A percentile compares a stretch with the other conserved stretches of the same genome.
Evolutionary conservation across 2,888 invertebrate species (phyloP).

Genomic region (Sphecodes monilicornis): DNA sequence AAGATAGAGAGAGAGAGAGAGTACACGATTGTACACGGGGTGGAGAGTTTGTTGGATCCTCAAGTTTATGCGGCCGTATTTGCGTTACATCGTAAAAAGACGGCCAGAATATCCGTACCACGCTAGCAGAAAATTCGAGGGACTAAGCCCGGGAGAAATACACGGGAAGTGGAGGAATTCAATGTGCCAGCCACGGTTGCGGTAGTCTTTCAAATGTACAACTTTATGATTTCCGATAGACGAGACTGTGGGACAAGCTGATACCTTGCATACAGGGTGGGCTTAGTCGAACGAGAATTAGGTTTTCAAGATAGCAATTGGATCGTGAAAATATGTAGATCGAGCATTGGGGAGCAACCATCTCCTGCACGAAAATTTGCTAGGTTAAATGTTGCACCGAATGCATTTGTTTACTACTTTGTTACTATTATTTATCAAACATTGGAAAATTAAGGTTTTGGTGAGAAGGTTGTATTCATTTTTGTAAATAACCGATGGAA

Average conservation of each 20-base stretch:
- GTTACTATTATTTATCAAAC: too few relatives aligned
- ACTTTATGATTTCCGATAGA: conserved; percentile 38
- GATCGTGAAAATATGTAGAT: too few relatives aligned
- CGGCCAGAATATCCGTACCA: conserved; percentile 28
- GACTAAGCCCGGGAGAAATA: conserved; percentile 60
- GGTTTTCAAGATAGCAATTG: too few relatives aligned
- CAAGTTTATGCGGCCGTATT: conserved; percentile 35
- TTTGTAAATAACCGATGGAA: too few relatives aligned
- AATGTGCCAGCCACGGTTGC: conserved; percentile 42
- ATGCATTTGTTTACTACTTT: too few relatives aligned
- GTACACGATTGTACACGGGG: neutral
- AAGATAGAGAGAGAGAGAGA: neutral
- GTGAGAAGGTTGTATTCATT: too few relatives aligned
- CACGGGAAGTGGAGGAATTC: conserved; percentile 42
- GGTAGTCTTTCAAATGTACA: conserved; percentile 48
- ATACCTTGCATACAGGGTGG: neutral
- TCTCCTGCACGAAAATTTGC: too few relatives aligned
- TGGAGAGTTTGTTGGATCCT: neutral
- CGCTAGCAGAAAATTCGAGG: conserved; percentile 27
- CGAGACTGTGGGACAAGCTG: neutral
- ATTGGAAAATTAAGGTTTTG: too few relatives aligned
- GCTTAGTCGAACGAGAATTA: neutral
- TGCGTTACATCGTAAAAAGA: conserved; percentile 33
- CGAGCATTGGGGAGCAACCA: too few relatives aligned
- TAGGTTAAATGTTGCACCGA: too few relatives aligned